Base-by-base conservation (phyloP, 2,888 invertebrate species). In the Cerastis leucographa region DNA sequence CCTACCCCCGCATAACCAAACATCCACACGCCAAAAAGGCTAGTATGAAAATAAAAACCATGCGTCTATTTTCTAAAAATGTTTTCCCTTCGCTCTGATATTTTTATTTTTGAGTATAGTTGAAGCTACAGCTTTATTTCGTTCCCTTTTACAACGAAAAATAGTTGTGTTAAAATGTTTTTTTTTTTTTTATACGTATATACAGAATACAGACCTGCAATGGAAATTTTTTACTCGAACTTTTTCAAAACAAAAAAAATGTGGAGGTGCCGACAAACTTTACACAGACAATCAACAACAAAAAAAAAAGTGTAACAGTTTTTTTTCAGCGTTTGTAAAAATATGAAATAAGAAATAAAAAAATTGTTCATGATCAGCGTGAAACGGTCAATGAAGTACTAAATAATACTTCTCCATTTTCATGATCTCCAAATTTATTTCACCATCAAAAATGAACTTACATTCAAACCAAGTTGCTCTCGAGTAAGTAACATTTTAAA, bases 101-200 rank as follows among this genome's bases (percentile, higher is more conserved):
- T 70, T 72, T 69, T 22, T 78, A 69, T 83, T 81, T 76, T 83
- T 69, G 40, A 65, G 51, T 51, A 46, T 54, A 59, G 46, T 54
- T 40, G 61, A 72, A 71, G 56, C 73, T 51, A n/a, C n/a, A 66
- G 56, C 56, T 78, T 81, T 59, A 76, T 82, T 62, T 83, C 46
- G 51, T 59, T 71, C 51, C 4, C 11, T 22, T 68, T 68, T 54
- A 44, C 46, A 64, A 64, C 67, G 11, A 19, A 61, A 72, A 65
- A 67, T 73, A 29, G 25, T 61, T 4, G 46, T 74, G 74, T 54
- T 54, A 66, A 72, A 61, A 54, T 22, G 44, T 11, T n/a, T n/a
- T n/a, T n/a, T n/a, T n/a, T n/a, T n/a, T n/a, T n/a, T n/a, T n/a
- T n/a, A n/a, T n/a, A n/a, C n/a, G n/a, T n/a, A n/a, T n/a, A n/a